Evolutionary conservation across 1,140 invertebrate species (phyloP).

Genomic region (Ostrea denselamellosa): DNA sequence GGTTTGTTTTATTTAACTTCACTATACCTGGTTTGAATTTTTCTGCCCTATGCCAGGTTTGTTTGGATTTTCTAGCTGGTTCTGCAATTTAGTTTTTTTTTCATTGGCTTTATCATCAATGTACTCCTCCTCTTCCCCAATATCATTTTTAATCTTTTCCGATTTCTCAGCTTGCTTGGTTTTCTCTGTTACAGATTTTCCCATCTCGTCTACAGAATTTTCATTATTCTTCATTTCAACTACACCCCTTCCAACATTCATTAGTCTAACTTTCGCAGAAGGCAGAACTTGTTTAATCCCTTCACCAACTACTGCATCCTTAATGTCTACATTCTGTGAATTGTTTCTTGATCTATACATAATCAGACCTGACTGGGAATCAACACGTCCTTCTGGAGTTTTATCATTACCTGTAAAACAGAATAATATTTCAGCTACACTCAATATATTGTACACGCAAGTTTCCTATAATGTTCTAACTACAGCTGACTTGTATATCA

Average conservation of each 20-base stretch:
- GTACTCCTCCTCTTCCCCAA: neutral
- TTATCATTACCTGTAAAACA: neutral
- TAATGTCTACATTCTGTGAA: neutral
- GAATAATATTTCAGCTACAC: neutral
- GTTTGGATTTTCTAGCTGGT: neutral
- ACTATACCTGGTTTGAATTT: neutral
- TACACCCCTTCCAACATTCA: neutral
- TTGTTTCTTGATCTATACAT: neutral
- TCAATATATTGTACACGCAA: no score
- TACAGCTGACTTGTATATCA: no score
- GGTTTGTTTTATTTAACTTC: no score
- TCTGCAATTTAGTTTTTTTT: neutral
- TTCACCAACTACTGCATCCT: neutral
- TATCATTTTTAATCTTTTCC: neutral
- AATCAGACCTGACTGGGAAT: neutral
- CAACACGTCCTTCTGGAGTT: neutral
- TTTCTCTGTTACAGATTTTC: neutral
- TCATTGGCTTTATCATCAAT: neutral
- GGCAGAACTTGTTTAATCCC: neutral
- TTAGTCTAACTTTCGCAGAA: constrained; percentile 20
- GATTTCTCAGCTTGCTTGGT: neutral
- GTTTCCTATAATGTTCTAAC: no score
- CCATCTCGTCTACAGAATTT: neutral
- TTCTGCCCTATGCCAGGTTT: neutral
- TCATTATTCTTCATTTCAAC: neutral